Percentiles rank a stretch among this genome's conserved stretches.
Evolutionary conservation across 2,888 invertebrate genomes (phyloP).

Genomic region (Drosophila rellima): DNA sequence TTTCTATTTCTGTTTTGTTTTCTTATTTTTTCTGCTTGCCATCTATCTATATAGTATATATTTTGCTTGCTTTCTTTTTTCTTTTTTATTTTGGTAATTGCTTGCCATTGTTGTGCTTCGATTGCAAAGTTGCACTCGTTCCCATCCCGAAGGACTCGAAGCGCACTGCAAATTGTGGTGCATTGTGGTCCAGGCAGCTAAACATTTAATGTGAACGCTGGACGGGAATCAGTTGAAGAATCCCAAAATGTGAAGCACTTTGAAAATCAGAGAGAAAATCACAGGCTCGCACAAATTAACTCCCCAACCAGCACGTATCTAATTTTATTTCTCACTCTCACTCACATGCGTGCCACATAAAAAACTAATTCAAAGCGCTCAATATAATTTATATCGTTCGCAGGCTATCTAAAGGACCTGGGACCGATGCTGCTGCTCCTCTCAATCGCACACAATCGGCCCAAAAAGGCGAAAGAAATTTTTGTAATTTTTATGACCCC

Average conservation of each 20-base stretch:
- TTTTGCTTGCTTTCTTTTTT: no score
- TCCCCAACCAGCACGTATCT: conserved; percentile 71
- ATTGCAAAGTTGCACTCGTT: conserved; percentile 56
- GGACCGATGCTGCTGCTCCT: conserved; percentile 15
- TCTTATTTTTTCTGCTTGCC: no score
- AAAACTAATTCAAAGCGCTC: conserved; percentile 79
- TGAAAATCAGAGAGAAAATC: conserved; percentile 49
- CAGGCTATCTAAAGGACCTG: conserved; percentile 50
- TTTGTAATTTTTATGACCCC: conserved; percentile 82
- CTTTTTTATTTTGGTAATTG: conserved; percentile 72
- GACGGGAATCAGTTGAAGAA: conserved; percentile 32
- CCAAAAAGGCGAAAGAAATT: conserved; percentile 70
- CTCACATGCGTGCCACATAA: conserved; percentile 73
- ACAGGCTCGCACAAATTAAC: conserved; percentile 64
- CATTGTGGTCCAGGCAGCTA: conserved; percentile 43
- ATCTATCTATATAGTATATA: no score
- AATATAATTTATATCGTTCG: conserved; percentile 78
- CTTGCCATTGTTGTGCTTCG: conserved; percentile 74
- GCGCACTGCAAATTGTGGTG: conserved; percentile 63
- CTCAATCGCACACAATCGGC: conserved; percentile 72
- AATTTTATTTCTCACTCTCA: conserved; percentile 76
- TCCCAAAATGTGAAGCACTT: neutral
- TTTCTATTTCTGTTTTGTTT: conserved; percentile 17
- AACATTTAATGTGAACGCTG: conserved; percentile 43
- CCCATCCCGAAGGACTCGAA: conserved; percentile 41